Conservation (phyloP, 1,140 invertebrate genomes). For the Asobara japonica region DNA sequence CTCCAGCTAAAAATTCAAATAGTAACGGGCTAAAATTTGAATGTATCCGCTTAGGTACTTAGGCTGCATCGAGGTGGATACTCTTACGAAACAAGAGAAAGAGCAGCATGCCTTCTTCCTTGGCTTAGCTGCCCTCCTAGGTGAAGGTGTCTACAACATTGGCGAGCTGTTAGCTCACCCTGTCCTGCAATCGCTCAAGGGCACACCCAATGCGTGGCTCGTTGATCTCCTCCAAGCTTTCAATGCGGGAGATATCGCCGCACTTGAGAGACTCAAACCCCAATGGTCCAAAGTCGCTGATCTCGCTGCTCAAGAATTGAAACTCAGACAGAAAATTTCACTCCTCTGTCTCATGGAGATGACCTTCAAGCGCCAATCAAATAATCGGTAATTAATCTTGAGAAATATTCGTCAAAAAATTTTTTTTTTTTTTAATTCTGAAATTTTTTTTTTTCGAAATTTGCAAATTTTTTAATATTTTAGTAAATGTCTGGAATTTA, state of each 20-base stretch:
- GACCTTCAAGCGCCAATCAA: constrained; percentile 79
- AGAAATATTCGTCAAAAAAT: constrained; percentile 2
- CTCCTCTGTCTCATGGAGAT: constrained; percentile 97
- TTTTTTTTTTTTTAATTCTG: constrained; percentile 12
- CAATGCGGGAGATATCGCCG: constrained; percentile 89
- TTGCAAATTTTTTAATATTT: background rate
- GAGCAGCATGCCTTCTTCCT: constrained; percentile 90
- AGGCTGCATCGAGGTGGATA: constrained; percentile 87
- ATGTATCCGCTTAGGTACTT: constrained; percentile 75
- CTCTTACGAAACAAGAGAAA: constrained; percentile 74
- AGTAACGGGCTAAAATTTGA: too few species aligned
- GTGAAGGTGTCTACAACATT: constrained; percentile 97
- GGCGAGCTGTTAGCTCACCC: constrained; percentile 97
- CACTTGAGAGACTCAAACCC: constrained; percentile 85
- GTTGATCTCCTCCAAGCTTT: constrained; percentile 91
- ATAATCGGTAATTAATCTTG: constrained; percentile 66
- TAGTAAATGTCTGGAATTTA: background rate
- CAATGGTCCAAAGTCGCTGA: constrained; percentile 88
- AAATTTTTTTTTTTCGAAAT: constrained; percentile 19
- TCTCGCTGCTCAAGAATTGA: constrained; percentile 84
- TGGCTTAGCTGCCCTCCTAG: constrained; percentile 91
- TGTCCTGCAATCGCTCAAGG: constrained; percentile 85
- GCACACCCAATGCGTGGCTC: constrained; percentile 88
- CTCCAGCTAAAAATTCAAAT: too few species aligned
- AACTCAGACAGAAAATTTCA: constrained; percentile 91